Base-by-base conservation (phyloP, 2,113 vertebrate species). In the Neolamprologus ventralis region DNA sequence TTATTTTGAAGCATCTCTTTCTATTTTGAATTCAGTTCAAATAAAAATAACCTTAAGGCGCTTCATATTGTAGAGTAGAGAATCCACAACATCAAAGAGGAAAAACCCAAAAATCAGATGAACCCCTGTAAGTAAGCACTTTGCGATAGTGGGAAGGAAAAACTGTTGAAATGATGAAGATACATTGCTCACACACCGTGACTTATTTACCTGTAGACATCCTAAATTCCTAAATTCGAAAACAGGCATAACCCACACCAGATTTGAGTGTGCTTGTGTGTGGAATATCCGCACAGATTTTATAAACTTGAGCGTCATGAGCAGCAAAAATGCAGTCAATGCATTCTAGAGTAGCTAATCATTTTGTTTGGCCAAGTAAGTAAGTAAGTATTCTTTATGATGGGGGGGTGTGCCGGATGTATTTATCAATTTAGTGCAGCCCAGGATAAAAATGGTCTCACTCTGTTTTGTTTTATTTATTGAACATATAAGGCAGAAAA, bases 271-370 rank as follows among this genome's bases (percentile, higher is more conserved):
- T 63, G 21, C 35, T 40, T 42, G 63, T 28, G 21, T 42, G 57
- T 26, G 21, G 14, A 5, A n/a, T 75, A 26, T 40, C 13, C 2
- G 3, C 33, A 54, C 86, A 54, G 33, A 14, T 55, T 88, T 86
- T 85, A 86, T 47, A 75, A 87, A 89, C 87, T 17, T 7, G 5
- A 89, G 87, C 40, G 3, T 78, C 80, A 65, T 37, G 80, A 60
- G 73, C 83, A 28, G 71, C 82, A 47, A 87, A 90, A 87, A 80
- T 58, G 85, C 82, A 86, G 60, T 45, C 82, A 60, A 21, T 83
- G 87, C 83, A 79, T 75, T 89, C 75, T 87, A 6, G 75, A 63
- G 87, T 4, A 84, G 60, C 83, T 89, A 85, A 85, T 91, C 85
- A 93, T 82, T 81, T 71, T 65, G 23, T 83, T 10, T 80, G 73